Evolutionary conservation across 2,113 vertebrate genomes (phyloP).

Genomic region (Rostratula benghalensis): DNA sequence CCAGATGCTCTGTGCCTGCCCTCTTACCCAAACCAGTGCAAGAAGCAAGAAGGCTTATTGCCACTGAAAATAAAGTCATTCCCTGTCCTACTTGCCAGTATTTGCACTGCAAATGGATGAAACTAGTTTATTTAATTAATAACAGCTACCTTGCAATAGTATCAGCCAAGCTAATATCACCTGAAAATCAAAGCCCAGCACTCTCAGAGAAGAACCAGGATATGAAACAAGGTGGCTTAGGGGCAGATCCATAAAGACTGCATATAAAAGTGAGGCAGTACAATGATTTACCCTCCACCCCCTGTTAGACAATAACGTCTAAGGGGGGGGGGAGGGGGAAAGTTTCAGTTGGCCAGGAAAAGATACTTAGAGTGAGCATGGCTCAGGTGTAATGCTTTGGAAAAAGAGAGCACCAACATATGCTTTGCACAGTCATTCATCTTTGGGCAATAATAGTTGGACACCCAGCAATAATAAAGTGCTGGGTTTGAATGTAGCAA

Average conservation of each 20-base stretch:
- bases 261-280: neutral
- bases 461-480: neutral
- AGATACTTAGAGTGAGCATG: neutral
- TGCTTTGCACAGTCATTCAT: neutral
- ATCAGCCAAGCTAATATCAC: neutral
- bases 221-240: neutral
- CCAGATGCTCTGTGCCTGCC: rapidly evolving
- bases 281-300: neutral
- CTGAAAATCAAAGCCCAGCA: neutral
- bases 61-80: neutral
- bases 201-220: neutral
- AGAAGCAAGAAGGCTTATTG: neutral
- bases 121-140: neutral
- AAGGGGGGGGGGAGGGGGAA: too few relatives aligned
- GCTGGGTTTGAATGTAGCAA: neutral
- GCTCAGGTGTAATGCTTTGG: neutral
- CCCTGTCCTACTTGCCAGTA: neutral
- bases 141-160: neutral
- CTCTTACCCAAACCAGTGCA: neutral
- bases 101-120: neutral
- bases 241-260: neutral
- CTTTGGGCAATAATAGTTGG: neutral
- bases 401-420: neutral
- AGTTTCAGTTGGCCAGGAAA: neutral
- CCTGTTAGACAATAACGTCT: neutral